Conservation (phyloP, 2,113 vertebrate genomes). For the Arizona elegans region DNA sequence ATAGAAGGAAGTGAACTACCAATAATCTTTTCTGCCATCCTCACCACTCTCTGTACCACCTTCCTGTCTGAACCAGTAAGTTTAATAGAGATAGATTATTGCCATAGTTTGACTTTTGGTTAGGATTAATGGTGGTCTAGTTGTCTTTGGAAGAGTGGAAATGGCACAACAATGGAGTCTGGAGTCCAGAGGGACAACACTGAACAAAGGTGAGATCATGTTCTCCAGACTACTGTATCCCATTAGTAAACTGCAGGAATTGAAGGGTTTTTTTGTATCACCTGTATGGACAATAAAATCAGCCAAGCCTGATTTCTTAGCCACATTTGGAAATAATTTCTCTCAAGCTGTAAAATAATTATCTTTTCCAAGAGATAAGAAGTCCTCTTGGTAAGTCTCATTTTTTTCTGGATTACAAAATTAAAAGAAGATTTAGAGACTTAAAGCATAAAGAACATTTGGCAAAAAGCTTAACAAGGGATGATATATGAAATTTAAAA, state of each 20-base stretch:
- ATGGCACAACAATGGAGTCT: not conserved
- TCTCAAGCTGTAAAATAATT: not conserved
- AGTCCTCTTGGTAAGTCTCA: not conserved
- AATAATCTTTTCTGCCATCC: too few species aligned
- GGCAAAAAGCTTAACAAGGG: not conserved
- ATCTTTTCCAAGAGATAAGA: not conserved
- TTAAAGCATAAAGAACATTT: not conserved
- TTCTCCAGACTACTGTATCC: not conserved
- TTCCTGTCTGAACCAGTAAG: too few species aligned
- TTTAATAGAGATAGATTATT: not conserved
- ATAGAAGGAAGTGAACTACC: too few species aligned
- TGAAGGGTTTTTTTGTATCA: not conserved
- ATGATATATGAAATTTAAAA: not conserved
- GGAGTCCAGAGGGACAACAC: not conserved
- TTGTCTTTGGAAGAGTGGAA: not conserved
- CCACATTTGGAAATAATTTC: not conserved
- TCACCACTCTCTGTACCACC: too few species aligned
- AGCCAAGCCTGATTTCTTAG: not conserved
- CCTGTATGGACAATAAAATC: not conserved
- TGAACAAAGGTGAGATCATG: not conserved
- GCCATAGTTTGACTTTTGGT: not conserved
- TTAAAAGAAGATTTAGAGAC: too few species aligned
- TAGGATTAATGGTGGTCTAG: not conserved
- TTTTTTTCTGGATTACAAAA: not conserved
- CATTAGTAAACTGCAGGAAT: not conserved